These are phyloP conservation scores for Cremastinae sp. DNA, from an alignment of 2,888 invertebrate genomes.

Conservation along the genomic window DNA sequence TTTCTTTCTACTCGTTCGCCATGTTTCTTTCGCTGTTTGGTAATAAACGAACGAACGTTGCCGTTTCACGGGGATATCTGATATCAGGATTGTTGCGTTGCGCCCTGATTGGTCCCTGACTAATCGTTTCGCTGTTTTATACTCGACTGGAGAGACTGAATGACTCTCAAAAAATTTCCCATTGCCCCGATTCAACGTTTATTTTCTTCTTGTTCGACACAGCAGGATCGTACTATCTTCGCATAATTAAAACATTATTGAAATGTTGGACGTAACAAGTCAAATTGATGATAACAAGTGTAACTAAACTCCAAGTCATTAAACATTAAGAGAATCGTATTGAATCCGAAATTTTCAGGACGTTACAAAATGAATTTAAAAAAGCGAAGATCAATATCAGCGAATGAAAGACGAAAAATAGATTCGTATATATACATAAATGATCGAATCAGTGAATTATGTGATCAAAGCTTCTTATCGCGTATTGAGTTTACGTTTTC, in stretches of 20 bases:
- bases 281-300: too few relatives aligned
- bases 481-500: not conserved
- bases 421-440: too few relatives aligned
- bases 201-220: not conserved
- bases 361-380: too few relatives aligned
- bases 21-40: slow-evolving; percentile 9
- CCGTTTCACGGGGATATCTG: slow-evolving; percentile 28
- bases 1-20: slow-evolving; percentile 19
- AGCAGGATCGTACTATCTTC: not conserved
- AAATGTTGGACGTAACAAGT: too few relatives aligned
- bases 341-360: too few relatives aligned
- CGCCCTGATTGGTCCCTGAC: slow-evolving; percentile 20
- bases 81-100: slow-evolving; percentile 29
- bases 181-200: not conserved
- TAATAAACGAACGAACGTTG: slow-evolving; percentile 32
- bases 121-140: slow-evolving; percentile 6
- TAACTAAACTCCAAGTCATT: too few relatives aligned
- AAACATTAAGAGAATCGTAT: too few relatives aligned
- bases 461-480: not conserved
- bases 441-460: not conserved
- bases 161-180: slow-evolving; percentile 1
- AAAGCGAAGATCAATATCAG: too few relatives aligned
- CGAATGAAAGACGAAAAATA: too few relatives aligned
- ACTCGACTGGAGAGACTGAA: not conserved
- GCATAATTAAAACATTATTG: too few relatives aligned